These are phyloP conservation scores for Rhynchonycteris naso DNA, from an alignment of 2,797 vertebrate genomes.

Conservation along the genomic window DNA sequence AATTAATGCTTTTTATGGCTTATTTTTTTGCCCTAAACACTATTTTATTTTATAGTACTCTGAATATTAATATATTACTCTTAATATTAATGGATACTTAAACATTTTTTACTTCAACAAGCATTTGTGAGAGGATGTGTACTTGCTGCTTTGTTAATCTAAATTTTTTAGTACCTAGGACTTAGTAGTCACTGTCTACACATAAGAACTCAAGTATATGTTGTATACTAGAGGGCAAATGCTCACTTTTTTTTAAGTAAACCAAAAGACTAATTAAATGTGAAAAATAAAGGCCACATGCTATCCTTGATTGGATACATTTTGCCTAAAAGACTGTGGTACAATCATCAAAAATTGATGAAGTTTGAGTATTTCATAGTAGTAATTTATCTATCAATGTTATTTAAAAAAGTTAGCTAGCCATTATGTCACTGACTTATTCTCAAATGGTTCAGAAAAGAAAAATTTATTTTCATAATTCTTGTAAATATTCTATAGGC, in stretches of 20 bases:
- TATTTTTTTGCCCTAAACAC: background rate
- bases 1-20: background rate
- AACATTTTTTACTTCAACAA: conserved; percentile 24
- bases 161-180: background rate
- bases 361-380: background rate
- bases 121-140: background rate
- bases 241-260: background rate
- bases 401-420: background rate
- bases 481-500: background rate
- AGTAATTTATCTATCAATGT: background rate
- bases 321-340: background rate
- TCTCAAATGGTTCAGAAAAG: background rate
- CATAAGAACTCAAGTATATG: background rate
- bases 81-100: background rate
- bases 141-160: background rate
- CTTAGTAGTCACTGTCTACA: background rate
- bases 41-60: background rate
- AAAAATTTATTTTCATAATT: background rate
- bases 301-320: background rate
- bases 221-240: background rate
- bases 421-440: background rate
- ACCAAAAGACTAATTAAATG: background rate
- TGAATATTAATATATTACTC: background rate
- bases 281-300: background rate
- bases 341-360: background rate